phyloP scores from a whole-genome alignment of 2,797 vertebrate genomes.

The Esox masquinongy region DNA sequence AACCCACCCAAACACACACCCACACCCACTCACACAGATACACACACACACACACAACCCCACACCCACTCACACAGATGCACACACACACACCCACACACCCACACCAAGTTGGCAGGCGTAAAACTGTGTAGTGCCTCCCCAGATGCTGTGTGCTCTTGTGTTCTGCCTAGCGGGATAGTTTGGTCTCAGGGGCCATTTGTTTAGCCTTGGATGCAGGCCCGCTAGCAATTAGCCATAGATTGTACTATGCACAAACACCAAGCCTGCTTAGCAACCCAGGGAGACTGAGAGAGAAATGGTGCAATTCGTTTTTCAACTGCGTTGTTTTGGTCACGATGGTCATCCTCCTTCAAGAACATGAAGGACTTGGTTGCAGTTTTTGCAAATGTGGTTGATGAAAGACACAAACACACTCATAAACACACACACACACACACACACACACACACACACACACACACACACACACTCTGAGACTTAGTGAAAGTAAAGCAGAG shows the following conservation, averaged over 20 bases:
- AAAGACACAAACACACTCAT: background rate
- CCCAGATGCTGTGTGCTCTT: conserved; percentile 9
- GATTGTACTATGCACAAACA: conserved; percentile 10
- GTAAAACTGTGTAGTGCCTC: background rate
- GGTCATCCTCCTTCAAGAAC: background rate
- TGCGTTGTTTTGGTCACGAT: background rate
- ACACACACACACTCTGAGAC: conserved; percentile 4
- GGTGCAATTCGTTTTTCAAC: background rate
- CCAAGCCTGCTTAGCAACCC: background rate
- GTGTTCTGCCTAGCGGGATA: background rate
- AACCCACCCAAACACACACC: background rate
- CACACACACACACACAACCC: background rate
- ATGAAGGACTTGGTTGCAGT: background rate
- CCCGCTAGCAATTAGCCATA: conserved; percentile 12
- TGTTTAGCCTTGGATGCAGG: conserved; percentile 26
- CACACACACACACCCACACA: background rate
- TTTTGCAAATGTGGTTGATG: background rate
- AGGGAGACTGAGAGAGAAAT: background rate
- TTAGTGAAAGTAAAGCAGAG: background rate
- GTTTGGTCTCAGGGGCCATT: conserved; percentile 17
- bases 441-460: conserved; percentile 10
- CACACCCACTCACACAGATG: background rate
- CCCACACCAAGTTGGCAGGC: background rate
- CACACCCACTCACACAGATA: background rate
- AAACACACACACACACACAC: conserved; percentile 1